A percentile compares a stretch with the other conserved stretches of the same genome.
phyloP scores from a whole-genome alignment of 2,888 invertebrate species.

The Netelia virgata region DNA sequence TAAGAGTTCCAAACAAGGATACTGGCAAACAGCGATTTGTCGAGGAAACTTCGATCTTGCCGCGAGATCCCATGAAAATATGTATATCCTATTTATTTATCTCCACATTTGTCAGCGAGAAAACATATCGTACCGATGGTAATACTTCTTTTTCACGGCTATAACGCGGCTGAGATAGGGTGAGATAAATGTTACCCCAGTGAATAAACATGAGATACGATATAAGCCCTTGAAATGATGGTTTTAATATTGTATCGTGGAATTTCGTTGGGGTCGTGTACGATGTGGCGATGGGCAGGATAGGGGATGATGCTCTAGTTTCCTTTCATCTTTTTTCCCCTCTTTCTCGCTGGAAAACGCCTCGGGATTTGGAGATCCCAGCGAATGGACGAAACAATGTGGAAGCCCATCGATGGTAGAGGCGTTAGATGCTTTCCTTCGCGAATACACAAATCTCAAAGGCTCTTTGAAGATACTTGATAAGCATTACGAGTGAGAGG shows the following conservation, averaged over 20 bases:
- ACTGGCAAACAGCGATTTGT: slow-evolving; percentile 37
- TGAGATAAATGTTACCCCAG: not conserved
- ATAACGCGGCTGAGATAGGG: not conserved
- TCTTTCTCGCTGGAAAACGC: not conserved
- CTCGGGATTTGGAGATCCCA: not conserved
- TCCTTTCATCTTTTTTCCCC: not conserved
- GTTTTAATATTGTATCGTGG: not conserved
- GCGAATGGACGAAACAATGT: not conserved
- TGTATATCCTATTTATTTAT: slow-evolving; percentile 16
- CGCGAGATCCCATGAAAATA: slow-evolving; percentile 10
- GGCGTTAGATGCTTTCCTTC: not conserved
- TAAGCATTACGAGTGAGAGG: slow-evolving; percentile 14
- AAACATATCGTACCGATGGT: slow-evolving; percentile 1
- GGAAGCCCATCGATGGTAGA: not conserved
- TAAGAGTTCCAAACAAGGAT: slow-evolving; percentile 42
- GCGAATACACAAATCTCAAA: slow-evolving; percentile 16
- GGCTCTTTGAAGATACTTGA: slow-evolving; percentile 35
- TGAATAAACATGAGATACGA: slow-evolving; percentile 6
- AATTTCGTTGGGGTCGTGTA: slow-evolving; percentile 31
- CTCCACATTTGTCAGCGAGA: slow-evolving; percentile 19
- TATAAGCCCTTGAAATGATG: not conserved
- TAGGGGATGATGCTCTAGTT: slow-evolving; percentile 2
- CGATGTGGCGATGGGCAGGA: not conserved
- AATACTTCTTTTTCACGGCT: not conserved
- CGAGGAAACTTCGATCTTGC: slow-evolving; percentile 37